Percentiles rank a stretch among this genome's conserved stretches.
These are phyloP conservation scores for Myocastor coypus DNA, from an alignment of 2,113 vertebrate genomes.

Conservation along the genomic window DNA sequence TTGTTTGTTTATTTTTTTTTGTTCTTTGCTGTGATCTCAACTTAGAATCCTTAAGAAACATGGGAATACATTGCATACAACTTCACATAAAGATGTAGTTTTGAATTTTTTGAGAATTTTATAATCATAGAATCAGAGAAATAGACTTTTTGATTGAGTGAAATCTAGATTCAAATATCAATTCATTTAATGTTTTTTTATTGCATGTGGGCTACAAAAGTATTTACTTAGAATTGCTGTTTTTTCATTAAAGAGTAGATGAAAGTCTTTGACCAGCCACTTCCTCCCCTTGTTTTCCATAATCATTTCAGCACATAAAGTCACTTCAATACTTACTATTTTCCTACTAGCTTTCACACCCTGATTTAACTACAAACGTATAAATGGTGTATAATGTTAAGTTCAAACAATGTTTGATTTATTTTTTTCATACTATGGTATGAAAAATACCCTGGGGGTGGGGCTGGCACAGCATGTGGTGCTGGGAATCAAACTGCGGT, in stretches of 20 bases:
- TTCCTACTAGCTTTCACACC: neutral
- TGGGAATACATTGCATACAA: neutral
- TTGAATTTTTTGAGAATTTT: constrained; percentile 49
- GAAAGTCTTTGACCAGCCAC: neutral
- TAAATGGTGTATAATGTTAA: neutral
- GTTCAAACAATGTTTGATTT: neutral
- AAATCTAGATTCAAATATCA: neutral
- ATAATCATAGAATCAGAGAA: constrained; percentile 12
- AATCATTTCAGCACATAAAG: neutral
- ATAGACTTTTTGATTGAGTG: neutral
- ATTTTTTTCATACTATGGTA: too few species aligned
- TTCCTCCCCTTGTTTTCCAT: neutral
- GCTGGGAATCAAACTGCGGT: too few species aligned
- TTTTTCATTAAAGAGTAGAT: constrained; percentile 1
- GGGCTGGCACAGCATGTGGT: too few species aligned
- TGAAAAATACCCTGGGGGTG: too few species aligned
- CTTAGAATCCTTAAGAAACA: neutral
- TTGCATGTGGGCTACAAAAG: constrained; percentile 4
- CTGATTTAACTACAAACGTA: neutral
- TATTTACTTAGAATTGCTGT: neutral
- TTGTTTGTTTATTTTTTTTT: neutral
- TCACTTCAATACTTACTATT: constrained; percentile 28
- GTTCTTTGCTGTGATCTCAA: neutral
- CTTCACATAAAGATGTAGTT: neutral
- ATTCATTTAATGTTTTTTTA: constrained; percentile 5